These are phyloP conservation scores for Myotis findleyi DNA, from an alignment of 2,797 vertebrate genomes.

Conservation along the genomic window DNA sequence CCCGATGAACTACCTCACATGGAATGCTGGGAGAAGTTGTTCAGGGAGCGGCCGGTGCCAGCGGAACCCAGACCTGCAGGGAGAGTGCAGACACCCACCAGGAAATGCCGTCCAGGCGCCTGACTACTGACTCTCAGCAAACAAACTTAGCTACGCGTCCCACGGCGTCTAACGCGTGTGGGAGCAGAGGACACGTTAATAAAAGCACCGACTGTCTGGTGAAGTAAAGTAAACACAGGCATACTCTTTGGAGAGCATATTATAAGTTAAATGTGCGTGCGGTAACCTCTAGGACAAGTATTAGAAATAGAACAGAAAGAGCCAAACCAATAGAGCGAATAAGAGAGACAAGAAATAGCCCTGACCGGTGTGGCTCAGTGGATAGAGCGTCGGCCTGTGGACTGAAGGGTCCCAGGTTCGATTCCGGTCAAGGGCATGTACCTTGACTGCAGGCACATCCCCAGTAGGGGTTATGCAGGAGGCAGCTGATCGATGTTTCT, in stretches of 20 bases:
- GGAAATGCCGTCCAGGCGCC: fast-evolving
- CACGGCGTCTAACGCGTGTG: too few species aligned
- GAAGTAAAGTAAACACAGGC: neutral
- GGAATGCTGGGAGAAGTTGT: neutral
- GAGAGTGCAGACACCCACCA: too few species aligned
- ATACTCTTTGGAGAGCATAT: neutral
- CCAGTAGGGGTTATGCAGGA: too few species aligned
- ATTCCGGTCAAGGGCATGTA: too few species aligned
- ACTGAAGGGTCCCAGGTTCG: too few species aligned
- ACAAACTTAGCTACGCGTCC: neutral
- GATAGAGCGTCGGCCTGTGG: too few species aligned
- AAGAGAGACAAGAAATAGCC: neutral
- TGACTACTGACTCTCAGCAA: neutral
- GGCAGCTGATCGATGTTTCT: too few species aligned
- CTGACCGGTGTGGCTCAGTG: too few species aligned
- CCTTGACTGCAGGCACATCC: too few species aligned
- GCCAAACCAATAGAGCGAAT: neutral
- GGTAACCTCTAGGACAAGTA: neutral
- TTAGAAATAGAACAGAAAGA: neutral
- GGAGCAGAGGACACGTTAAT: neutral
- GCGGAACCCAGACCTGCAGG: neutral
- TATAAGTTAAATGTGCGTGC: neutral
- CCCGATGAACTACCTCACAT: neutral
- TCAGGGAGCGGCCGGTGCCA: neutral
- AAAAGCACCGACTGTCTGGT: neutral